Percentiles rank a stretch among this genome's conserved stretches.
Conservation (phyloP, 2,888 invertebrate species). For the Leptarthrus brevirostris region DNA sequence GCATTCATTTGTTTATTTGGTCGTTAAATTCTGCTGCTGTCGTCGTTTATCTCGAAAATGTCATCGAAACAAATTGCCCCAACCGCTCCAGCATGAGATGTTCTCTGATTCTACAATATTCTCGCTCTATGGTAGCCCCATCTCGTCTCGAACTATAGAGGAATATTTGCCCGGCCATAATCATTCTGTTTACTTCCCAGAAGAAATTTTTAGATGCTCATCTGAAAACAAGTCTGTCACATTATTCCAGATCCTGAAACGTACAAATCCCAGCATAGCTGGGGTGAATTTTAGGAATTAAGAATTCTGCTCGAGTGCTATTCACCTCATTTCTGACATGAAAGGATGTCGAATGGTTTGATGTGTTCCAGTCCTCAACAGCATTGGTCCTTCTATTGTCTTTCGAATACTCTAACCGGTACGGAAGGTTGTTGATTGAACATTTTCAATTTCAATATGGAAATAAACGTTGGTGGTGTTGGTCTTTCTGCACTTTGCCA, state of each 20-base stretch:
- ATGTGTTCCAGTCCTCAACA: too few species aligned
- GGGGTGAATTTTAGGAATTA: neutral
- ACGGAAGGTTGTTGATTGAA: slow-evolving; percentile 9
- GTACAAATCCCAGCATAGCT: neutral
- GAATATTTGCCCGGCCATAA: neutral
- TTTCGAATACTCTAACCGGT: slow-evolving; percentile 9
- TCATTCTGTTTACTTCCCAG: neutral
- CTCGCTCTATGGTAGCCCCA: neutral
- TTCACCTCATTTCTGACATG: neutral
- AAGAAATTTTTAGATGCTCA: neutral
- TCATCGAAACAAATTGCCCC: slow-evolving; percentile 51
- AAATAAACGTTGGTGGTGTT: slow-evolving; percentile 12
- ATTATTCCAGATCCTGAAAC: neutral
- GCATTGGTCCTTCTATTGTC: slow-evolving; percentile 5
- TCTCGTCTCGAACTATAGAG: neutral
- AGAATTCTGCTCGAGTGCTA: neutral
- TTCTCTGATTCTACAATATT: neutral
- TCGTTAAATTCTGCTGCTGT: slow-evolving; percentile 51
- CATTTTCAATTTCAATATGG: slow-evolving; percentile 39
- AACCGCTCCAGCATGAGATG: slow-evolving; percentile 23
- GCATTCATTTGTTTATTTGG: slow-evolving; percentile 51
- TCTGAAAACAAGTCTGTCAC: neutral
- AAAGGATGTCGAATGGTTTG: neutral
- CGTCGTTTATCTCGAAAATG: slow-evolving; percentile 51
- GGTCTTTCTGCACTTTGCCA: neutral